Base-by-base conservation (phyloP, 2,113 vertebrate species). In the Amazona vittata region DNA sequence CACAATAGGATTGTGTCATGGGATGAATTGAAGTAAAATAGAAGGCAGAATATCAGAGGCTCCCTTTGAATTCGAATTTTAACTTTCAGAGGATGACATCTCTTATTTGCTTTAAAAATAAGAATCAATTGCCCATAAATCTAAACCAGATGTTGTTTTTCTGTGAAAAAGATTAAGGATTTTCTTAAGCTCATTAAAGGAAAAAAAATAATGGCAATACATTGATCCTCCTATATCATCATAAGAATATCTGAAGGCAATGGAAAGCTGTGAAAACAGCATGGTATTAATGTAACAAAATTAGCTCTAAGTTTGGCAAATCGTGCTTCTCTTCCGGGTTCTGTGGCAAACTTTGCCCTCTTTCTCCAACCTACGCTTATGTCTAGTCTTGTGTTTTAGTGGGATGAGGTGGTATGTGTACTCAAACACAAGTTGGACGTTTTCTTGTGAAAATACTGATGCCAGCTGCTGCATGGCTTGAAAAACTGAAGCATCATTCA, bases 61-160 rank as follows among this genome's bases (percentile, higher is more conserved):
- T 93, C 10, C 49, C 25, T 89, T 76, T 89, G 81, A 93, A 79
- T 93, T 69, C 0, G 1, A 82, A 65, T 92, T 95, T 84, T 57
- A 91, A 62, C 77, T 89, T 73, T 90, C 89, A 94, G 43, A 86
- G 65, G 83, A 89, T 97, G 94, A 95, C 91, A 96, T 94, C 65
- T 96, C 92, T 35, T 95, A 92, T 93, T 94, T 96, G 91, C 70
- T 93, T 94, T 87, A 91, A 94, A 96, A 96, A 94, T 92, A 92
- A 95, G 91, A 94, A 83, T 83, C 83, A 84, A 16, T 93, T 92
- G 63, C 83, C 74, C 69, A 91, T 94, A 92, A 82, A 96, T 87
- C 81, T 96, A 88, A 95, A 96, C 31, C 92, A 94, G 80, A 78
- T 89, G 95, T 94, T 94, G 86, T 94, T 92, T 94, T 97, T 89